Evolutionary conservation across 2,113 vertebrate genomes (phyloP).

Genomic region (Nothocercus nigrocapillus): DNA sequence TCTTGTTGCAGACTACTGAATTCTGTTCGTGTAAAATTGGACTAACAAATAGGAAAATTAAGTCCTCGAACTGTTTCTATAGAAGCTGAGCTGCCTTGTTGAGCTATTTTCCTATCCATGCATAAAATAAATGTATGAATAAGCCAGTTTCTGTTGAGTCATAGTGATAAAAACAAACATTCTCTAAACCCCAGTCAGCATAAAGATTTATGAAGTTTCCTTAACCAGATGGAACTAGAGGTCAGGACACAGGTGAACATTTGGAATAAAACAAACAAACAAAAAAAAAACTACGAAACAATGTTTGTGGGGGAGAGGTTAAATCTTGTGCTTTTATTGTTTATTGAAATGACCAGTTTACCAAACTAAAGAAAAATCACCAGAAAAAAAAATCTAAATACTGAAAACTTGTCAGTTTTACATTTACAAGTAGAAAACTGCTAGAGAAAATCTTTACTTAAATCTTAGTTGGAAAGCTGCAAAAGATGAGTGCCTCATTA

Average conservation of each 20-base stretch:
- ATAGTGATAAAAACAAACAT: background rate
- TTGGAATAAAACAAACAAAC: too few species aligned
- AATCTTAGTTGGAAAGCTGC: background rate
- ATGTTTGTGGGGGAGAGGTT: background rate
- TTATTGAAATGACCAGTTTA: background rate
- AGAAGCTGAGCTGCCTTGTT: conserved; percentile 8
- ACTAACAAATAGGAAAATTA: conserved; percentile 35
- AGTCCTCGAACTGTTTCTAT: conserved; percentile 1
- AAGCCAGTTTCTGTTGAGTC: conserved; percentile 47
- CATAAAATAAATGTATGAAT: conserved; percentile 45
- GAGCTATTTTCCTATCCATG: background rate
- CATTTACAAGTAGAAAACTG: background rate
- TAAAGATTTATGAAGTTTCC: background rate
- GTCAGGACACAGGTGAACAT: background rate
- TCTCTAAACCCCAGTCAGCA: background rate
- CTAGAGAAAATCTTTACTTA: background rate
- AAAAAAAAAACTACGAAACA: background rate
- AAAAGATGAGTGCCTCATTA: background rate
- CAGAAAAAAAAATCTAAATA: background rate
- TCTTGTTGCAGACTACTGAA: background rate
- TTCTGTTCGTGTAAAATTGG: conserved; percentile 5
- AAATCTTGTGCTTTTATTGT: background rate
- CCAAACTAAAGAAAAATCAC: background rate
- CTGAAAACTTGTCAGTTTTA: background rate
- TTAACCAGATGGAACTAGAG: background rate